Base-by-base conservation (phyloP, 2,888 invertebrate species). In the Hemicrepidius hirtus region DNA sequence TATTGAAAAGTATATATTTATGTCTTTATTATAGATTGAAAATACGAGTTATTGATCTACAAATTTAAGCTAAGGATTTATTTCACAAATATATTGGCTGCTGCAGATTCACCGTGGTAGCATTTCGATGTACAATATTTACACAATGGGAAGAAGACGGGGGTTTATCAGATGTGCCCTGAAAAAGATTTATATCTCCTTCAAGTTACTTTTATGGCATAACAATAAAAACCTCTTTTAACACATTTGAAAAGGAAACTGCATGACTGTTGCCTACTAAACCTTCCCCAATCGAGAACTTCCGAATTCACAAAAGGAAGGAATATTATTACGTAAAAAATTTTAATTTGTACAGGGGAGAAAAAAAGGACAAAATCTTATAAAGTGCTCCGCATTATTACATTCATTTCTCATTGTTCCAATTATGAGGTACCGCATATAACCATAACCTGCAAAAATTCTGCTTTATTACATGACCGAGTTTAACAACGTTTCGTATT, bases 191-290 rank as follows among this genome's bases (percentile, higher is more conserved):
- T 57, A 57, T 57, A 32, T 37, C 35, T 12, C 9, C 57, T 37
- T 35, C 12, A 18, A 57, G 57, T 57, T n/a, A 57, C 20, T 57
- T 57, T 57, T 57, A 57, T 20, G 37, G 37, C 20, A 3, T 37
- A 20, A 57, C 37, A 37, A 57, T 57, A 57, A 57, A 57, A 57
- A 37, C 57, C 37, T 13, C 57, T 21, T 53, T 53, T 53, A 53
- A 28, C 53, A 53, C 53, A 21, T 53, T 53, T 20, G 53, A 21
- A 53, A 53, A 53, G 53, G 53, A 53, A 50, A 21, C 24, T 24
- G n/a, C 9, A 49, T 13, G 12, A 53, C 53, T 3, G 18, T 10
- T 44, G 28, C 28, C 53, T 53, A 12, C 49, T 49, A 16, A 44
- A 44, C 44, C 16, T 16, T 18, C 18, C 18, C 10, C 6, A 44